Evolutionary conservation across 2,797 vertebrate species (phyloP).

Genomic region (Typhlichthys subterraneus): DNA sequence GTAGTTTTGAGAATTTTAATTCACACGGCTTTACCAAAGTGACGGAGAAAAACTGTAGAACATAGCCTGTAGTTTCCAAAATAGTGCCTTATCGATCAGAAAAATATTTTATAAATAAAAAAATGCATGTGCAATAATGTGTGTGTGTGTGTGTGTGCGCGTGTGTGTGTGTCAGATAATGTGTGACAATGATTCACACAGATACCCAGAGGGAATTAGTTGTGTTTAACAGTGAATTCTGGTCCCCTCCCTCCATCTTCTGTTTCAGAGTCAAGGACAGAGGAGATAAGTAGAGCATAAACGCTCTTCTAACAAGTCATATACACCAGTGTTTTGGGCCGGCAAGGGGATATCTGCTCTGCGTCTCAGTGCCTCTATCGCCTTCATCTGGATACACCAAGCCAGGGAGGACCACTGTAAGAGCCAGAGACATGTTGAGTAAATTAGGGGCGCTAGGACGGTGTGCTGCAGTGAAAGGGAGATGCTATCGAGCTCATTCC

Average conservation of each 20-base stretch:
- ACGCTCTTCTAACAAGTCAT: constrained; percentile 58
- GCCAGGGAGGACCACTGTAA: constrained; percentile 18
- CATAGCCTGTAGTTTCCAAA: too few relatives aligned
- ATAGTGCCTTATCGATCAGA: too few relatives aligned
- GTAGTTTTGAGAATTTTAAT: too few relatives aligned
- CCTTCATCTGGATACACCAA: constrained; percentile 34
- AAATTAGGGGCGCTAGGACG: constrained; percentile 55
- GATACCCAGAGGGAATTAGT: not conserved
- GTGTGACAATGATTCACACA: not conserved
- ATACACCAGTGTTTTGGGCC: constrained; percentile 31
- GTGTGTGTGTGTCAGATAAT: not conserved
- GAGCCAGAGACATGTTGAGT: constrained; percentile 43
- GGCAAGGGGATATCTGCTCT: constrained; percentile 20
- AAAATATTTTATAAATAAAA: too few relatives aligned
- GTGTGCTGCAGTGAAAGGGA: constrained; percentile 47
- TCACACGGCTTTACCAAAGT: too few relatives aligned
- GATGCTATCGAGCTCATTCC: constrained; percentile 43
- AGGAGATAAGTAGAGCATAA: constrained; percentile 58
- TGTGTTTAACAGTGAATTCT: constrained; percentile 25
- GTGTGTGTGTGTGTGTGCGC: constrained; percentile 30
- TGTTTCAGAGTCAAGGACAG: constrained; percentile 44
- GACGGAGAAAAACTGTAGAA: too few relatives aligned
- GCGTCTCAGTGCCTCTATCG: constrained; percentile 40
- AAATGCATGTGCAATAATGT: not conserved
- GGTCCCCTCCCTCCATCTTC: constrained; percentile 44